Base-by-base conservation (phyloP, 2,113 vertebrate genomes). In the Ellobius talpinus region DNA sequence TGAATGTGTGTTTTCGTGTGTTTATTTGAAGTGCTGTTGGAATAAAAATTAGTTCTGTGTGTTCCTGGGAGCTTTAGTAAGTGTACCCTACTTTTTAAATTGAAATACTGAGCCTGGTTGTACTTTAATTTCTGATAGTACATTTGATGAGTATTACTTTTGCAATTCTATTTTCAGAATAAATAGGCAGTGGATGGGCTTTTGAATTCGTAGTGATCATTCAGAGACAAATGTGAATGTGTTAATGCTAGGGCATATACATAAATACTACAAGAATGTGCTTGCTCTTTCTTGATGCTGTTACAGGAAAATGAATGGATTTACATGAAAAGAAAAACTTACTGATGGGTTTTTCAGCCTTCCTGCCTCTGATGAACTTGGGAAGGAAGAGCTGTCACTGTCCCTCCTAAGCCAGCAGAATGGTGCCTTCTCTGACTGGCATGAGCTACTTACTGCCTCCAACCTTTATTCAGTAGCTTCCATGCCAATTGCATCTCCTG, bases 301-400 rank as follows among this genome's bases (percentile, higher is more conserved):
- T 74, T 93, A 85, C 23, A 87, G 73, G 78, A 89, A 87, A 84
- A 89, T 88, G 47, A 92, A 91, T 93, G 90, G 50, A 50, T 92
- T 88, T 76, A 79, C 12, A 50, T 92, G 72, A 85, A 70, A 94
- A 89, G 55, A 88, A 85, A 79, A 58, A 19, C 55, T 55, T 26
- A n/a, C 70, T 90, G 47, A 31, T 92, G 47, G n/a, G 87, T 72
- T 92, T 31, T 93, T 39, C 50, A 76, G 26, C 92, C 91, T 70
- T 61, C 81, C 45, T 89, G 76, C 89, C 33, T 94, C 65, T 74
- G 39, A 84, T 68, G 77, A 94, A 84, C 91, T 95, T 93, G 94
- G 78, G 94, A 90, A 94, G 78, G 94, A 90, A 94, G 95, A 97
- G 24, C 76, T 97, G 97, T 97, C 95, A 90, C 58, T 88, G 82